Base-by-base conservation (phyloP, 2,888 invertebrate species). In the Eubasilissa splendida region DNA sequence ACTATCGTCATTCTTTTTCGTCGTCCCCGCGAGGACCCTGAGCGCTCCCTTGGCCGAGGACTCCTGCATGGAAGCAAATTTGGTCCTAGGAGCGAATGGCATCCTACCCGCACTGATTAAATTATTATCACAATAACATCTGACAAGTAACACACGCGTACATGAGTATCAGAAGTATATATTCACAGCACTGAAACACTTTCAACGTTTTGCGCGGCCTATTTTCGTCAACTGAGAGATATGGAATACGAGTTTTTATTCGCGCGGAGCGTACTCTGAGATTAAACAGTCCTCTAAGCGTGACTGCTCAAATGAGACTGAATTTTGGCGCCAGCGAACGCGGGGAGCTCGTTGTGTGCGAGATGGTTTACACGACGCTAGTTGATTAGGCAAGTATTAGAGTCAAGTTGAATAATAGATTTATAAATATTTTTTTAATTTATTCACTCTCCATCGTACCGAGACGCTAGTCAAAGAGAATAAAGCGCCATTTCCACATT, bases 1-100 rank as follows among this genome's bases (percentile, higher is more conserved):
- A 53, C 92, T 91, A 86, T 95, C 95, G 86, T 95, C 94, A 84
- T 88, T 90, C 85, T 91, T 91, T 86, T 91, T 93, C 78, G 89
- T 50, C 12, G 22, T 50, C 11, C 59, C 52, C 42, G 76, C 87
- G 66, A 90, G 33, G 42, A 14, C 60, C 54, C 70, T 33, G 33
- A 60, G 59, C 22, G 71, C 12, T 31, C 79, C 79, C 65, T 50
- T 63, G 12, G 71, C 14, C 14, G 70, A 59, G n/a, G 70, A 42
- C 85, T 91, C 90, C 87, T 90, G 90, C 90, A 90, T 90, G 85
- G 90, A 90, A 87, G 88, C 90, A 71, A 90, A 90, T 89, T 90
- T 90, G 82, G 90, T 90, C 87, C 90, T 90, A 80, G 88, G 87
- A 77, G 89, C 90, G 86, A 22, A 42, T 42, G 42, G 42, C 31